phyloP scores from a whole-genome alignment of 2,888 invertebrate species.

The Lasioglossum oenotherae region DNA sequence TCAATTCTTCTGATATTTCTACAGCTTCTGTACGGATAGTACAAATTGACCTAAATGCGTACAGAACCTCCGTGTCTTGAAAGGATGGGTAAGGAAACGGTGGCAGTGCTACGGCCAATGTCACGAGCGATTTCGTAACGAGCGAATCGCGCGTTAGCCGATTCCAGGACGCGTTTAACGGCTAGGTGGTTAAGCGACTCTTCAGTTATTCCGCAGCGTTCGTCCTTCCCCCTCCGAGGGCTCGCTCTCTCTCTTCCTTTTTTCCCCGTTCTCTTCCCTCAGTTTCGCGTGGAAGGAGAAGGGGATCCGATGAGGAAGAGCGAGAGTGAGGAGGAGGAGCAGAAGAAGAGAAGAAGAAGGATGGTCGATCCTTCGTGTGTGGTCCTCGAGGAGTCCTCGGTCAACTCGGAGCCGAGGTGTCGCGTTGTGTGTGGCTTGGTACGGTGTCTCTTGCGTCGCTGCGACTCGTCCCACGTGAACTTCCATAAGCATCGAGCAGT shows the following conservation, averaged over 20 bases:
- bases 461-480: slow-evolving; percentile 69
- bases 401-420: slow-evolving; percentile 80
- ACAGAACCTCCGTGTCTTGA: not conserved
- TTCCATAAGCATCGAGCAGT: slow-evolving; percentile 56
- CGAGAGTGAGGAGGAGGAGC: slow-evolving; percentile 42
- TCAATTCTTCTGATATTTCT: no score
- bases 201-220: slow-evolving; percentile 46
- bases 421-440: slow-evolving; percentile 84
- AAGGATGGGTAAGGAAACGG: not conserved
- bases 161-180: slow-evolving; percentile 62
- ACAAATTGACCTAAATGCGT: not conserved
- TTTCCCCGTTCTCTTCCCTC: slow-evolving; percentile 19
- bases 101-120: slow-evolving; percentile 21
- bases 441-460: slow-evolving; percentile 79
- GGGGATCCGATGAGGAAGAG: slow-evolving; percentile 35
- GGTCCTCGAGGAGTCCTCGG: slow-evolving; percentile 78
- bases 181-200: slow-evolving; percentile 64
- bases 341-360: slow-evolving; percentile 50
- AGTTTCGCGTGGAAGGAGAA: slow-evolving; percentile 63
- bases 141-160: slow-evolving; percentile 28
- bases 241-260: slow-evolving; percentile 18
- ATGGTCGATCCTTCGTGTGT: slow-evolving; percentile 82
- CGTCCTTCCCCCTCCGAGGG: slow-evolving; percentile 48
- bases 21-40: no score
- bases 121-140: slow-evolving; percentile 50